Evolutionary conservation across 2,113 vertebrate genomes (phyloP).

Genomic region (Myxocyprinus asiaticus): DNA sequence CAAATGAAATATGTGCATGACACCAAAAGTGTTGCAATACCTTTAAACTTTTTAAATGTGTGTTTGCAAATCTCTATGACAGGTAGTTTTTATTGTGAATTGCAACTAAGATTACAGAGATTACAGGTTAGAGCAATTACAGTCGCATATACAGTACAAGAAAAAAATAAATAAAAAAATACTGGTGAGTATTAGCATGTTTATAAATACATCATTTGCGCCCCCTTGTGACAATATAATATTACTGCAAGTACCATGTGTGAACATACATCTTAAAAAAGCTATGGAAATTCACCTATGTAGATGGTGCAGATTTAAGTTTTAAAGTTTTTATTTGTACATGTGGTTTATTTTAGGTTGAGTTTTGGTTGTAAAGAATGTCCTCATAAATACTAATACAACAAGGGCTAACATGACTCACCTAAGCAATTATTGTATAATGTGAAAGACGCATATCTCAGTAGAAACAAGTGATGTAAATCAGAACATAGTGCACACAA

Average conservation of each 20-base stretch:
- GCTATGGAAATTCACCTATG: no score
- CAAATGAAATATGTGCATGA: no score
- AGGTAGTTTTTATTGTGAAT: no score
- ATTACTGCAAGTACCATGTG: neutral
- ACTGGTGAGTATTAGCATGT: neutral
- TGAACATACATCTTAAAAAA: neutral
- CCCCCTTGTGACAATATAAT: neutral
- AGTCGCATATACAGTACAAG: neutral
- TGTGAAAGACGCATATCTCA: neutral
- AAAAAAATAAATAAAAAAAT: neutral
- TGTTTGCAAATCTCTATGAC: no score
- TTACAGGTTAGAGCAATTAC: no score
- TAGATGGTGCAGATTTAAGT: no score
- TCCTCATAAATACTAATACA: neutral
- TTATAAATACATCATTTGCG: neutral
- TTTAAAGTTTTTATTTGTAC: neutral
- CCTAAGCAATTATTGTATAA: neutral
- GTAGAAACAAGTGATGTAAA: neutral
- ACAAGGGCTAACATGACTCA: neutral
- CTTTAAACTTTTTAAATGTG: no score
- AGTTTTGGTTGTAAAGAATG: neutral
- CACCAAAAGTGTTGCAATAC: no score
- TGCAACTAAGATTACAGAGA: no score
- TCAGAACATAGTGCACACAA: neutral
- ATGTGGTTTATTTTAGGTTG: neutral